These are phyloP conservation scores for Pseudolaguvia tuberculata DNA, from an alignment of 2,113 vertebrate genomes.

Conservation along the genomic window DNA sequence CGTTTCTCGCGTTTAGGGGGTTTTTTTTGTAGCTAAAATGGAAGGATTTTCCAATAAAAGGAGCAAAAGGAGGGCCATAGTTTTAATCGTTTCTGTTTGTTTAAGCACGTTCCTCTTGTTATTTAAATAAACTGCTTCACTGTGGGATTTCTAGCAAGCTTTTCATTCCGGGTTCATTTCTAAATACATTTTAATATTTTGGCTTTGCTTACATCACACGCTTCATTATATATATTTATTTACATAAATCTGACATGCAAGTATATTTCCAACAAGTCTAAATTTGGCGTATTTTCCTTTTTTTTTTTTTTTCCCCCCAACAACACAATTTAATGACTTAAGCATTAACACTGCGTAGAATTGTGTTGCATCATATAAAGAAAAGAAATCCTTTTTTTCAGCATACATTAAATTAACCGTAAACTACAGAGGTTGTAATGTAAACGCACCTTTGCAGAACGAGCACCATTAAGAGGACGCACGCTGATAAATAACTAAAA, in stretches of 20 bases:
- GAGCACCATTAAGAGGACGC: neutral
- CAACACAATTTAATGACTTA: too few relatives aligned
- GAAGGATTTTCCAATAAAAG: constrained; percentile 11
- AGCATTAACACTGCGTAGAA: too few relatives aligned
- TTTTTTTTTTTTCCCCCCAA: neutral
- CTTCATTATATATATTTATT: neutral
- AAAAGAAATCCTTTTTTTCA: neutral
- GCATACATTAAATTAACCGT: neutral
- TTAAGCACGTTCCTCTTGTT: neutral
- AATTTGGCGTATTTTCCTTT: neutral
- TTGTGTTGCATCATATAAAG: too few relatives aligned
- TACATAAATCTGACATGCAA: neutral
- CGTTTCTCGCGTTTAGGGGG: constrained; percentile 23
- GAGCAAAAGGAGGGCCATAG: neutral
- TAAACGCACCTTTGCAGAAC: neutral
- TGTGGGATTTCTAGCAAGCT: neutral
- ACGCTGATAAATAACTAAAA: neutral
- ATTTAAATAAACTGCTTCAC: neutral
- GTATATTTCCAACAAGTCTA: neutral
- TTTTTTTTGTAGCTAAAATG: constrained; percentile 2
- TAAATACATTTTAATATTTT: neutral
- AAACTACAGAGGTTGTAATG: neutral
- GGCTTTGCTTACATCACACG: neutral
- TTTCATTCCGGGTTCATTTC: neutral
- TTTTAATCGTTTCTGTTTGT: constrained; percentile 4